phyloP scores from a whole-genome alignment of 2,113 vertebrate genomes.

The Pholis gunnellus region DNA sequence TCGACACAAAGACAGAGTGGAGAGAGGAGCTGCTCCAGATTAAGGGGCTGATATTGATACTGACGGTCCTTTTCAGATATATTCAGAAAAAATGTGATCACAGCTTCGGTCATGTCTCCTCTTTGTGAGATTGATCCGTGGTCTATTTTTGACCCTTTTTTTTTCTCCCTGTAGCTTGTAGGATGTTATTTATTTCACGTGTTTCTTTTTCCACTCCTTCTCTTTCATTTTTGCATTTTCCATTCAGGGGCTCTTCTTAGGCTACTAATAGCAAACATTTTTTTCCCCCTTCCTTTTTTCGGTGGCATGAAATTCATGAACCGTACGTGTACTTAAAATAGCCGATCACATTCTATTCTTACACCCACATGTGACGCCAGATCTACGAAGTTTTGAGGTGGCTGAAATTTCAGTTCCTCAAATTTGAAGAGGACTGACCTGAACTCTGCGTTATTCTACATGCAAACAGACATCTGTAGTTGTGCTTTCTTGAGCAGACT shows the following conservation, averaged over 20 bases:
- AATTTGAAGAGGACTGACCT: neutral
- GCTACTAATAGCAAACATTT: neutral
- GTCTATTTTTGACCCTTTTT: neutral
- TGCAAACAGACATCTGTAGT: neutral
- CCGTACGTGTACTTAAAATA: constrained; percentile 17
- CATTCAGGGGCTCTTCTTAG: neutral
- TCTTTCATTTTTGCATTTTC: constrained; percentile 43
- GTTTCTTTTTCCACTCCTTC: neutral
- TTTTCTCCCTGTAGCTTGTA: neutral
- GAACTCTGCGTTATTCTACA: neutral
- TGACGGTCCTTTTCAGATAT: constrained; percentile 16
- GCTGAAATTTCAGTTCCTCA: constrained; percentile 47
- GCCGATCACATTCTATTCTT: constrained; percentile 25
- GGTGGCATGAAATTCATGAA: constrained; percentile 13
- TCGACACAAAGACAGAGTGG: constrained; percentile 41
- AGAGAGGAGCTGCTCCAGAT: constrained; percentile 47
- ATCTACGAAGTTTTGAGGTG: constrained; percentile 2
- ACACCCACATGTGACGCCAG: constrained; percentile 7
- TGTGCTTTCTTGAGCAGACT: constrained; percentile 1
- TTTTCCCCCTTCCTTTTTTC: constrained; percentile 33
- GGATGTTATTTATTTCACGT: neutral
- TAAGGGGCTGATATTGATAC: constrained; percentile 53
- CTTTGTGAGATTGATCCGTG: neutral
- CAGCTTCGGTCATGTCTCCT: neutral
- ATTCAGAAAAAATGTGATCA: constrained; percentile 39